Percentiles rank a stretch among this genome's conserved stretches.
Conservation (phyloP, 1,140 invertebrate species). For the Drosophila watanabei region DNA sequence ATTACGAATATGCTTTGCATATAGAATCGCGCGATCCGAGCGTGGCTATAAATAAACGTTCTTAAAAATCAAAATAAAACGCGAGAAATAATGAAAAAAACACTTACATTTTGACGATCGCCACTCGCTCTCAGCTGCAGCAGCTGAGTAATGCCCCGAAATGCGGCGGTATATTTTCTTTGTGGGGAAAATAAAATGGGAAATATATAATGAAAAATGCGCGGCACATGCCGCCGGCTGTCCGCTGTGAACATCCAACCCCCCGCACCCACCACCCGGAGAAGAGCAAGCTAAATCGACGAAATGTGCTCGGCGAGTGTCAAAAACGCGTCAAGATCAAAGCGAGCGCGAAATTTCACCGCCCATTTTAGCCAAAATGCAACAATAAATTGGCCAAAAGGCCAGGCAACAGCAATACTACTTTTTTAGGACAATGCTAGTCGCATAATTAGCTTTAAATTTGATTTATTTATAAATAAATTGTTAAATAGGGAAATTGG, state of each 20-base stretch:
- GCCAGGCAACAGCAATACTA: conserved; percentile 27
- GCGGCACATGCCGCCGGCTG: conserved; percentile 62
- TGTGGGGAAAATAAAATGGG: conserved; percentile 31
- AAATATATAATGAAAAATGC: conserved; percentile 68
- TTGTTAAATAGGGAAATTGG: background rate
- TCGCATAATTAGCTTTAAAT: conserved; percentile 8
- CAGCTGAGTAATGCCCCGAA: conserved; percentile 71
- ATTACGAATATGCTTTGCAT: conserved; percentile 55
- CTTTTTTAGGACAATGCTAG: background rate
- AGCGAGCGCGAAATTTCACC: conserved; percentile 73
- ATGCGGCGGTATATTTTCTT: conserved; percentile 48
- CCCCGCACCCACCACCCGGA: background rate
- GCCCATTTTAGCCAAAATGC: conserved; percentile 77
- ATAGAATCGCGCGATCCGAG: conserved; percentile 56
- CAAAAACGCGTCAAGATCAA: conserved; percentile 83
- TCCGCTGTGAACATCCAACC: conserved; percentile 40
- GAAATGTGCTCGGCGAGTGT: conserved; percentile 63
- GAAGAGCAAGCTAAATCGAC: conserved; percentile 27
- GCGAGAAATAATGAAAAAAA: background rate
- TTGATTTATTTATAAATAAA: background rate
- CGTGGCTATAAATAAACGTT: conserved; percentile 49
- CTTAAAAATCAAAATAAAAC: background rate
- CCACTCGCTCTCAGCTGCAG: conserved; percentile 40
- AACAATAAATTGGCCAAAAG: conserved; percentile 76
- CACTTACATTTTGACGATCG: conserved; percentile 52